Conservation (phyloP, 2,797 vertebrate species). For the Sebastolobus alascanus region DNA sequence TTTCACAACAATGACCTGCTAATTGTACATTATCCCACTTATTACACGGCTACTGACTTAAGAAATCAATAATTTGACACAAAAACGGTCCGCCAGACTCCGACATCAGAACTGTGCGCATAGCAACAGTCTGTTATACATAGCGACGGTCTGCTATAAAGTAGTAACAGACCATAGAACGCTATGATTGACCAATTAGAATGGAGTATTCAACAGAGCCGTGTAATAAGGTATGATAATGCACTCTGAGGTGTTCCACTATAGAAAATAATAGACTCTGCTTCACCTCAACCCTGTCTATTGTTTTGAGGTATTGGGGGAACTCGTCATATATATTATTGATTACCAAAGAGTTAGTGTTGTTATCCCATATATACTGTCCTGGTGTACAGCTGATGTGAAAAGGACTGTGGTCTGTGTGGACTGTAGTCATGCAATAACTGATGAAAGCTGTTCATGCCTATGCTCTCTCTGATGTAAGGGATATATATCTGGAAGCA, state of each 20-base stretch:
- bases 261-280: slow-evolving; percentile 4
- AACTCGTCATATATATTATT: background rate
- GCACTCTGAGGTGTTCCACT: background rate
- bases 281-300: background rate
- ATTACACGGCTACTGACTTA: too few relatives aligned
- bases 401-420: slow-evolving; percentile 38
- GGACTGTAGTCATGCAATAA: slow-evolving; percentile 60
- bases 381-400: slow-evolving; percentile 18
- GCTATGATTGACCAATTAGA: too few relatives aligned
- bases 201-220: too few relatives aligned
- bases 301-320: background rate
- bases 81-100: too few relatives aligned
- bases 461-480: slow-evolving; percentile 77
- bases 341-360: background rate
- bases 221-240: background rate
- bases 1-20: too few relatives aligned
- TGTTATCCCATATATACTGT: background rate
- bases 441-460: slow-evolving; percentile 54
- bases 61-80: too few relatives aligned
- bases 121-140: too few relatives aligned
- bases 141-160: too few relatives aligned
- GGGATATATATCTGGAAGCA: slow-evolving; percentile 83
- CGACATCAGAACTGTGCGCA: too few relatives aligned
- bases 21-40: too few relatives aligned
- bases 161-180: too few relatives aligned